These are phyloP conservation scores for Ochotona princeps DNA, from an alignment of 2,113 vertebrate species.

Conservation along the genomic window DNA sequence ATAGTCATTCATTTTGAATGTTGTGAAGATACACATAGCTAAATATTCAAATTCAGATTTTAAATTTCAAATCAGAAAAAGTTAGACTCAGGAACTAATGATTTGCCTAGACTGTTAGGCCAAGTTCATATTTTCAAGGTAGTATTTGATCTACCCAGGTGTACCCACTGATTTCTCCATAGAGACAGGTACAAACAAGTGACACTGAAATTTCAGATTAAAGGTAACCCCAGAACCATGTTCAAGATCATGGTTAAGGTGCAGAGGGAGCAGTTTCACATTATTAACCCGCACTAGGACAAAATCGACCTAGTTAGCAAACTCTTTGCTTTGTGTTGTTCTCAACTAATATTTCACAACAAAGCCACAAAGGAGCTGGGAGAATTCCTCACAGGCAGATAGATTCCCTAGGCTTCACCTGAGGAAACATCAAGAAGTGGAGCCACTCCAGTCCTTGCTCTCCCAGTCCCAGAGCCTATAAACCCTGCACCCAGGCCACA, in stretches of 20 bases:
- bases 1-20: constrained; percentile 30
- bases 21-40: neutral
- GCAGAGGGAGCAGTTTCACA: neutral
- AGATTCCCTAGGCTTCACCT: neutral
- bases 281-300: neutral
- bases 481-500: no score
- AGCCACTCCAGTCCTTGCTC: neutral
- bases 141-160: neutral
- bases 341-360: neutral
- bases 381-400: neutral
- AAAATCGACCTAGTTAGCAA: neutral
- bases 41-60: constrained; percentile 6
- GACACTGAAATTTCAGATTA: neutral
- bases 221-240: neutral
- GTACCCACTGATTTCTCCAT: neutral
- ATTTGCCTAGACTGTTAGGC: neutral
- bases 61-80: constrained; percentile 22
- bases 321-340: neutral
- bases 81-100: neutral
- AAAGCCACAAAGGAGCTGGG: neutral
- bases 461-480: fast-evolving
- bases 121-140: neutral
- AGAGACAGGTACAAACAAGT: neutral
- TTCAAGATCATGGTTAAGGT: neutral
- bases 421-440: neutral